Evolutionary conservation across 1,140 invertebrate genomes (phyloP).

Genomic region (Leptopilina clavipes): DNA sequence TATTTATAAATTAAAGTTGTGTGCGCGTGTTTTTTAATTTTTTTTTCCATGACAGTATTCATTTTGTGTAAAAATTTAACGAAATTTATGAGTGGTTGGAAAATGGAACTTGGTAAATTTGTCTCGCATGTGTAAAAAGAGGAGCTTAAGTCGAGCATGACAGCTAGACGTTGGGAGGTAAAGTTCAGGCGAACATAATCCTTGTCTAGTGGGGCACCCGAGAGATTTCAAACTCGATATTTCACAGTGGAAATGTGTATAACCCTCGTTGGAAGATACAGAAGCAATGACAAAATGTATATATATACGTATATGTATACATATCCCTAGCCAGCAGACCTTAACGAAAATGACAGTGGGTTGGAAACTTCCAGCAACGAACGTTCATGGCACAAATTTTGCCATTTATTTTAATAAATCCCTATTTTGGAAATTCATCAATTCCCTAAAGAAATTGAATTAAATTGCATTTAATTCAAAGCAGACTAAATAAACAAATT

Average conservation of each 20-base stretch:
- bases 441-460: too few species aligned
- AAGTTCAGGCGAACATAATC: slow-evolving; percentile 57
- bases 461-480: too few species aligned
- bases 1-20: not conserved
- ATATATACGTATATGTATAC: slow-evolving; percentile 54
- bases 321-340: too few species aligned
- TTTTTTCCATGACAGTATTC: slow-evolving; percentile 40
- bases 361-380: too few species aligned
- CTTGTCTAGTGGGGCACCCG: slow-evolving; percentile 44
- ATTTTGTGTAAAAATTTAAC: slow-evolving; percentile 32
- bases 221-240: slow-evolving; percentile 54
- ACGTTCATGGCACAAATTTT: too few species aligned
- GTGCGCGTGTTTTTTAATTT: not conserved
- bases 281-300: slow-evolving; percentile 57
- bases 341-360: too few species aligned
- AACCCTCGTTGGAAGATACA: slow-evolving; percentile 58
- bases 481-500: too few species aligned
- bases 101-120: not conserved
- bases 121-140: not conserved
- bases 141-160: not conserved
- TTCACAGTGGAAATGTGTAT: slow-evolving; percentile 46
- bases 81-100: slow-evolving; percentile 10
- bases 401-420: too few species aligned
- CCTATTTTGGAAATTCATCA: too few species aligned
- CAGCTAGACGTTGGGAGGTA: slow-evolving; percentile 36